Base-by-base conservation (phyloP, 2,797 vertebrate species). In the Epinephelus malabaricus region DNA sequence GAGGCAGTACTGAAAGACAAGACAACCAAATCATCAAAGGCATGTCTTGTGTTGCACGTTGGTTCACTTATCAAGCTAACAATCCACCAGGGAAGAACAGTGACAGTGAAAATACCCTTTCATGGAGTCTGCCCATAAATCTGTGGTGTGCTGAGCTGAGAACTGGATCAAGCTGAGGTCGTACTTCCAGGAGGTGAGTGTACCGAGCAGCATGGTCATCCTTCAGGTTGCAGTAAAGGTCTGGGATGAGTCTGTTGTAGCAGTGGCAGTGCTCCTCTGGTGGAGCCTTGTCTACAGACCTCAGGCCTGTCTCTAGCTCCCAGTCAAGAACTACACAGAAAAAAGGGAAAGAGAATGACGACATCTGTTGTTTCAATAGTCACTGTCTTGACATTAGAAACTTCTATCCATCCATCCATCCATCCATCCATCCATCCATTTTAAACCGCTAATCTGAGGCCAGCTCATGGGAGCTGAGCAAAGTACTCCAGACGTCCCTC, bases 211-310 rank as follows among this genome's bases (percentile, higher is more conserved):
- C 86, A 3, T 86, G 89, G 19, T 90, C 84, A 30, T 84, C 92
- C 66, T 78, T 89, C 77, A 95, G 84, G 78, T 94, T 92, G 78
- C 75, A 81, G n/a, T 84, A 46, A 6, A 95, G 91, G 82, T 95
- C 92, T 54, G 88, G 93, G 76, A 94, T 94, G 18, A 88, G 74
- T 81, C 92, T 89, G 81, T 94, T 94, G 68, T 95, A 95, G 82
- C 93, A 94, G 84, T 93, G 90, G 75, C 93, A 94, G 81, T 88
- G 85, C 25, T 93, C 84, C 84, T 95, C 92, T 27, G 90, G 88
- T 3, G 77, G 85, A 14, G 78, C 77, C 4, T 25, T 49, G 43
- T 79, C 77, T 23, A 67, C 75, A 30, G 89, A 71, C 73, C 49
- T 77, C 18, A 94, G 88, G n/a, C 92, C 93, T 81, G 92, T 88